Evolutionary conservation across 2,113 vertebrate species (phyloP).

Genomic region (Taxidea taxus): DNA sequence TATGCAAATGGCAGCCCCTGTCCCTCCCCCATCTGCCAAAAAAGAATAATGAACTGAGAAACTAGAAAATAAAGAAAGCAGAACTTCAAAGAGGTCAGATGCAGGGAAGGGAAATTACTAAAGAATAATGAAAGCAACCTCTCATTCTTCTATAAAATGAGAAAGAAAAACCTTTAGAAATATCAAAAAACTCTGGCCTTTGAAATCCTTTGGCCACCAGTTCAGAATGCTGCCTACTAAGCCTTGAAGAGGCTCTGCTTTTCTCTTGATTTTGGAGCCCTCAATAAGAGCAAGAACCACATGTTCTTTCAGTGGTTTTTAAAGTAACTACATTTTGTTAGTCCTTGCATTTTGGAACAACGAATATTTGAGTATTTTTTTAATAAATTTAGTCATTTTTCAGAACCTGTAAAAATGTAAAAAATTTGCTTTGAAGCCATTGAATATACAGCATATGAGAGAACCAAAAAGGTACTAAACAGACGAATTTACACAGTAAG

Average conservation of each 20-base stretch:
- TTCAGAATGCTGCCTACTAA: conserved; percentile 22
- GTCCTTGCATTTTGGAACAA: conserved; percentile 50
- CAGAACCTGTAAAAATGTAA: not conserved
- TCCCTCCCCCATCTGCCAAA: not conserved
- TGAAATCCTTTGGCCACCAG: conserved; percentile 31
- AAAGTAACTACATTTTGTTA: conserved; percentile 47
- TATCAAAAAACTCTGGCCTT: conserved; percentile 32
- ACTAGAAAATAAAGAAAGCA: conserved; percentile 64
- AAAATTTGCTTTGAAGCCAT: conserved; percentile 33
- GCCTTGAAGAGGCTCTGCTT: conserved; percentile 18
- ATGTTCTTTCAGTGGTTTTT: conserved; percentile 54
- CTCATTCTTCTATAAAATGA: conserved; percentile 43
- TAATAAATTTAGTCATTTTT: conserved; percentile 47
- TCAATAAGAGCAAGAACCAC: conserved; percentile 27
- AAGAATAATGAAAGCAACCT: conserved; percentile 57
- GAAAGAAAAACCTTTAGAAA: conserved; percentile 46
- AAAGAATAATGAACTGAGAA: conserved; percentile 54
- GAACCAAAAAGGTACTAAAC: not conserved
- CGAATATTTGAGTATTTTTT: not conserved
- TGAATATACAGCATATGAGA: not conserved
- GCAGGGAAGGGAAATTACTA: conserved; percentile 48
- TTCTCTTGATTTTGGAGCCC: conserved; percentile 8
- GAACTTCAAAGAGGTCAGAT: conserved; percentile 56
- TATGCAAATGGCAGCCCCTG: not conserved
- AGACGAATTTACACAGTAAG: not conserved